A percentile compares a stretch with the other conserved stretches of the same genome.
Evolutionary conservation across 1,140 invertebrate species (phyloP).

Genomic region (Dolichoris vasculosae): DNA sequence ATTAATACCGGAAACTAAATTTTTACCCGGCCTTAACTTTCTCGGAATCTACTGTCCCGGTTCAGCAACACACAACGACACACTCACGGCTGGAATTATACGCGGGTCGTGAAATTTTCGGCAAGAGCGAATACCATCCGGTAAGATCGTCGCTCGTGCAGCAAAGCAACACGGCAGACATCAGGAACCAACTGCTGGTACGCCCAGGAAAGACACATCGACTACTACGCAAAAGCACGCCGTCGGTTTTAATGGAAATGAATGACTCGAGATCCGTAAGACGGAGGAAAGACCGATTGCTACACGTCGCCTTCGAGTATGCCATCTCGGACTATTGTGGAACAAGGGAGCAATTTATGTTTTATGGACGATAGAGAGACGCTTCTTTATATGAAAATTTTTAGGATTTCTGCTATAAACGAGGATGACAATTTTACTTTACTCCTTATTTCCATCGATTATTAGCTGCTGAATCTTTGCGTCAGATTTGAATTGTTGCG

Average conservation of each 20-base stretch:
- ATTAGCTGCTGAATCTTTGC: too few relatives aligned
- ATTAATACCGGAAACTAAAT: too few relatives aligned
- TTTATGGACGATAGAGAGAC: background rate
- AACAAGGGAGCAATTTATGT: background rate
- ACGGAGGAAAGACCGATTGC: background rate
- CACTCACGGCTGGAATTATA: background rate
- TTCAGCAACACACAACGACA: too few relatives aligned
- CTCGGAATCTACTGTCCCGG: too few relatives aligned
- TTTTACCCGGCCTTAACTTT: too few relatives aligned
- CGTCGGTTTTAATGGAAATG: background rate
- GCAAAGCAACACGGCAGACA: too few relatives aligned
- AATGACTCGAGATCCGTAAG: background rate
- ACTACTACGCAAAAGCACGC: background rate
- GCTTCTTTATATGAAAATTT: background rate
- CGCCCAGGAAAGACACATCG: too few relatives aligned
- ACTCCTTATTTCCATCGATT: too few relatives aligned
- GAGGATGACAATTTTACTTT: too few relatives aligned
- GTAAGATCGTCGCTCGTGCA: background rate
- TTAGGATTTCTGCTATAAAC: too few relatives aligned
- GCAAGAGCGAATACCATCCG: background rate
- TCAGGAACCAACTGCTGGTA: too few relatives aligned
- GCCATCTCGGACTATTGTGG: background rate
- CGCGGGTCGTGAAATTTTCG: background rate
- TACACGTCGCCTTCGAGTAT: background rate
- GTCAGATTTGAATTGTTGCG: too few relatives aligned